Conservation (phyloP, 2,113 vertebrate species). For the Tor tambroides region DNA sequence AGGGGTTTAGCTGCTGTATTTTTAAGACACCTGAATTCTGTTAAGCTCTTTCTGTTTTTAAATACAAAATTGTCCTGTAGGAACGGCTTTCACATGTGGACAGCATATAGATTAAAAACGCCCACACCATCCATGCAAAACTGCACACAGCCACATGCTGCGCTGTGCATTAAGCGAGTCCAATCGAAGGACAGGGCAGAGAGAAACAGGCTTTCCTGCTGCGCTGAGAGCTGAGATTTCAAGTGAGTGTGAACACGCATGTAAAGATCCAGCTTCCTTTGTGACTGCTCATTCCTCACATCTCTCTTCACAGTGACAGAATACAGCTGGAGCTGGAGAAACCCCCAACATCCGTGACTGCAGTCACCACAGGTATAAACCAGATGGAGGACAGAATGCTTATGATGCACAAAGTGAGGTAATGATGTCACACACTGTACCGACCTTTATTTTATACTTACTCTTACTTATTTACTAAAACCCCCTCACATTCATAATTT, state of each 20-base stretch:
- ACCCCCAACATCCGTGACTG: not conserved
- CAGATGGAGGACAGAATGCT: not conserved
- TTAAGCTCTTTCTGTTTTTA: not conserved
- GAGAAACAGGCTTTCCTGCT: slow-evolving; percentile 7
- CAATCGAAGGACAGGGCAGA: not conserved
- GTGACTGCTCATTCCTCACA: not conserved
- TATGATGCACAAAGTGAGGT: not conserved
- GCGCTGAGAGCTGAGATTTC: slow-evolving; percentile 6
- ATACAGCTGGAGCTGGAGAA: slow-evolving; percentile 1
- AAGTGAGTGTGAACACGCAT: not conserved
- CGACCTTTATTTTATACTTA: not conserved
- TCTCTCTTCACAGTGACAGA: not conserved
- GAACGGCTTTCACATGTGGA: not conserved
- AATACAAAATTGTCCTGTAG: not conserved
- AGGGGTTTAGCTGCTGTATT: too few species aligned
- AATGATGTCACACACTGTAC: not conserved
- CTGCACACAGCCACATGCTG: not conserved
- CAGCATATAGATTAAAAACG: not conserved
- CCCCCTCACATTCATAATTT: not conserved
- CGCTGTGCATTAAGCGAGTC: not conserved
- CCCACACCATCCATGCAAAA: not conserved
- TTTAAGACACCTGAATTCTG: not conserved
- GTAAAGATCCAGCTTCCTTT: not conserved
- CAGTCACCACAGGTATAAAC: not conserved
- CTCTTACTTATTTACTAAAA: not conserved